phyloP scores from a whole-genome alignment of 2,888 invertebrate genomes.

The Limnephilus lunatus region DNA sequence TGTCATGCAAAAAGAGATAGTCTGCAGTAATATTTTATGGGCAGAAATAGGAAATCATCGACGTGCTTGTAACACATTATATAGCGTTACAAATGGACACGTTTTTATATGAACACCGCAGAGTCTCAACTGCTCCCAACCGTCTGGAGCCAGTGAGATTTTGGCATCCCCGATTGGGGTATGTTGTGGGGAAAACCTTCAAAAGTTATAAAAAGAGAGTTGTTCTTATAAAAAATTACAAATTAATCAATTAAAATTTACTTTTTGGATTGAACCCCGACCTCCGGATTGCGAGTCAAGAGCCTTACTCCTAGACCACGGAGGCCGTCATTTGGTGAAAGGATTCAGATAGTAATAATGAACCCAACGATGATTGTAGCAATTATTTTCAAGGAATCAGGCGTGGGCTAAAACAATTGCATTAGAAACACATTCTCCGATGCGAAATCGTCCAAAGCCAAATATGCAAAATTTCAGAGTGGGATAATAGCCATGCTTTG shows the following conservation, averaged over 20 bases:
- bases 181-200: too few relatives aligned
- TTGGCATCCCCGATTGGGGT: too few relatives aligned
- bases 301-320: too few relatives aligned
- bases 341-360: neutral
- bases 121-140: too few relatives aligned
- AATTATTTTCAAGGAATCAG: constrained; percentile 11
- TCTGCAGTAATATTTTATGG: neutral
- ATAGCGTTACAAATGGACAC: too few relatives aligned
- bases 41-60: neutral
- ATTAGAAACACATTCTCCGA: constrained; percentile 35
- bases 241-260: too few relatives aligned
- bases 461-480: constrained; percentile 33
- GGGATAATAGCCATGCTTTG: constrained; percentile 29
- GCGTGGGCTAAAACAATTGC: constrained; percentile 39
- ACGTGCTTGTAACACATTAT: neutral
- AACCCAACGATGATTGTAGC: neutral
- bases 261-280: too few relatives aligned
- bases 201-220: too few relatives aligned
- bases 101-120: too few relatives aligned
- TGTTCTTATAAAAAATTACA: too few relatives aligned
- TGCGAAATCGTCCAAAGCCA: constrained; percentile 4
- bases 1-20: neutral
- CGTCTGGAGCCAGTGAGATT: too few relatives aligned
- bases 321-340: neutral
- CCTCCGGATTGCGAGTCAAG: too few relatives aligned